Percentiles rank a stretch among this genome's conserved stretches.
Evolutionary conservation across 2,113 vertebrate species (phyloP).

Genomic region (Elgaria multicarinata): DNA sequence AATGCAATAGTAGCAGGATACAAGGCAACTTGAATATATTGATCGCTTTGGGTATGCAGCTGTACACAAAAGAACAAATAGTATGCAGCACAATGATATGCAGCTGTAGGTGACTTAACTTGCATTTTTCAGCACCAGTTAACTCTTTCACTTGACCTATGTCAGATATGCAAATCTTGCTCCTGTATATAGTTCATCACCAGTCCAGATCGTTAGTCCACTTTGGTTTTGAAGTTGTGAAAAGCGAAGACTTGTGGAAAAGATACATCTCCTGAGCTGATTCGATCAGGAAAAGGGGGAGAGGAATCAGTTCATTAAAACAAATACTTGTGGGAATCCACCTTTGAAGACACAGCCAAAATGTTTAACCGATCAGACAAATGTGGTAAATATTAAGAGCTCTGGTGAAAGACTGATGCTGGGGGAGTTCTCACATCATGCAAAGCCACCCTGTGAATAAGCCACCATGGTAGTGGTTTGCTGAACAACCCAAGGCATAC

Average conservation of each 20-base stretch:
- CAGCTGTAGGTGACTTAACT: neutral
- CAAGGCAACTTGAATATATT: neutral
- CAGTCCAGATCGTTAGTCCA: neutral
- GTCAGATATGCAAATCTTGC: neutral
- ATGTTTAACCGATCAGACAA: neutral
- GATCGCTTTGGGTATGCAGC: neutral
- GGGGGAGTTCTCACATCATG: too few relatives aligned
- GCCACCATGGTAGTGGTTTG: too few relatives aligned
- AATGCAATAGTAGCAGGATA: neutral
- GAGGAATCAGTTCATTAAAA: neutral
- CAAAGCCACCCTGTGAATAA: too few relatives aligned
- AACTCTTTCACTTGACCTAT: neutral
- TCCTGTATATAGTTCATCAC: neutral
- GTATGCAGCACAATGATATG: neutral
- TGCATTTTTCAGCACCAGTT: neutral
- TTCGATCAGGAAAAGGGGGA: neutral
- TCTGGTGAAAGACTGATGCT: neutral
- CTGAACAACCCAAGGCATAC: too few relatives aligned
- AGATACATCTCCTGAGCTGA: neutral
- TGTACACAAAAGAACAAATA: neutral
- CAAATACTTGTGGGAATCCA: neutral
- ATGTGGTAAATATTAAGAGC: neutral
- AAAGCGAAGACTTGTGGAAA: neutral
- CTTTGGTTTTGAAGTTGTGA: neutral
- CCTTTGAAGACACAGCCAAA: neutral